Percentiles rank a stretch among this genome's conserved stretches.
Conservation (phyloP, 2,113 vertebrate species). For the Melanerpes aurifrons region DNA sequence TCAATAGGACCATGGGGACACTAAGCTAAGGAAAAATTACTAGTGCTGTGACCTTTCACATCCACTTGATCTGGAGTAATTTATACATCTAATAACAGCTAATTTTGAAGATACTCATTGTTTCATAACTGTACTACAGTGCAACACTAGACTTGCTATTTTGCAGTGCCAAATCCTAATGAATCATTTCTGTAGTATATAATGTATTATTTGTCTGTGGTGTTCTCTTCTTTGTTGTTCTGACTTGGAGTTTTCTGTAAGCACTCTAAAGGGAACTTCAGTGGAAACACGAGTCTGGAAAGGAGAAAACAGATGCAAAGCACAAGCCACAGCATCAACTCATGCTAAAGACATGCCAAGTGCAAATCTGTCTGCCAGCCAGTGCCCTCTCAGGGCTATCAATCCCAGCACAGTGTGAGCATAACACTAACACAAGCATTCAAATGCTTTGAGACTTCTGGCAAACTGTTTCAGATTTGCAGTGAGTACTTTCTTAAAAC, state of each 20-base stretch:
- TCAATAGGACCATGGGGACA: not conserved
- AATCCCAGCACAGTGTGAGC: not conserved
- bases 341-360: not conserved
- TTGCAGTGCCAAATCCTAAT: not conserved
- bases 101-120: not conserved
- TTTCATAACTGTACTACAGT: not conserved
- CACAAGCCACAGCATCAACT: not conserved
- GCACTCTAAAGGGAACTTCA: not conserved
- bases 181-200: not conserved
- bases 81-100: not conserved
- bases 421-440: not conserved
- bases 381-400: not conserved
- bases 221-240: not conserved
- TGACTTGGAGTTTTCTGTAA: not conserved
- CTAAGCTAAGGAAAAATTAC: not conserved
- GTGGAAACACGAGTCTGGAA: not conserved
- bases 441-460: not conserved
- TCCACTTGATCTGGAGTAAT: not conserved
- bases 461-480: not conserved
- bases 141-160: not conserved
- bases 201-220: not conserved
- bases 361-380: not conserved
- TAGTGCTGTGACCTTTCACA: not conserved
- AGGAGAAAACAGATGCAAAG: not conserved
- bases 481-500: not conserved